A percentile compares a stretch with the other conserved stretches of the same genome.
These are phyloP conservation scores for Creontiades dilutus DNA, from an alignment of 2,888 invertebrate genomes.

Conservation along the genomic window DNA sequence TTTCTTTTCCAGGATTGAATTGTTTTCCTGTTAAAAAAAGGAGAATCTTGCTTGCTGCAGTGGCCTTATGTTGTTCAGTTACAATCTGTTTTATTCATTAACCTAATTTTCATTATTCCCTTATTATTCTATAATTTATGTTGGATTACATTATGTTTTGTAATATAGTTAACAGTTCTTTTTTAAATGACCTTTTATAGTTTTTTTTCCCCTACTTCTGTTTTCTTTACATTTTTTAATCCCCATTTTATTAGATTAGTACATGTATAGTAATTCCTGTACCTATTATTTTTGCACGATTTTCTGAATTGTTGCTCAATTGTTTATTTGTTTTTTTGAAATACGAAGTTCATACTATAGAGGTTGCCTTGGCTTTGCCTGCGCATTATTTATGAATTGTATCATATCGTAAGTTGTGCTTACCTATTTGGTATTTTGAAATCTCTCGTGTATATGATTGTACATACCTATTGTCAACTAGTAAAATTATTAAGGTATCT, in stretches of 20 bases:
- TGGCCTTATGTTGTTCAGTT: constrained; percentile 59
- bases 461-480: too few relatives aligned
- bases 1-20: constrained; percentile 65
- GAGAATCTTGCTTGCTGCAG: constrained; percentile 60
- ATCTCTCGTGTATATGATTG: too few relatives aligned
- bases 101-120: constrained; percentile 51
- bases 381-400: background rate
- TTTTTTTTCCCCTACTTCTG: background rate
- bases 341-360: background rate
- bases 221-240: background rate
- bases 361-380: background rate
- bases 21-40: constrained; percentile 53
- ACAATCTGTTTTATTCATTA: constrained; percentile 62
- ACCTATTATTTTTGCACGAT: background rate
- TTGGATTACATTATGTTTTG: constrained; percentile 59
- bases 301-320: background rate
- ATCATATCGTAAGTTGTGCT: too few relatives aligned
- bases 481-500: too few relatives aligned
- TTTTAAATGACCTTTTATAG: constrained; percentile 6
- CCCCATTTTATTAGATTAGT: background rate
- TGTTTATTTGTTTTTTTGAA: background rate
- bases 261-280: background rate
- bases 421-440: too few relatives aligned
- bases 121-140: constrained; percentile 24
- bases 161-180: constrained; percentile 49